Conservation (phyloP, 2,113 vertebrate species). For the Cairina moschata region DNA sequence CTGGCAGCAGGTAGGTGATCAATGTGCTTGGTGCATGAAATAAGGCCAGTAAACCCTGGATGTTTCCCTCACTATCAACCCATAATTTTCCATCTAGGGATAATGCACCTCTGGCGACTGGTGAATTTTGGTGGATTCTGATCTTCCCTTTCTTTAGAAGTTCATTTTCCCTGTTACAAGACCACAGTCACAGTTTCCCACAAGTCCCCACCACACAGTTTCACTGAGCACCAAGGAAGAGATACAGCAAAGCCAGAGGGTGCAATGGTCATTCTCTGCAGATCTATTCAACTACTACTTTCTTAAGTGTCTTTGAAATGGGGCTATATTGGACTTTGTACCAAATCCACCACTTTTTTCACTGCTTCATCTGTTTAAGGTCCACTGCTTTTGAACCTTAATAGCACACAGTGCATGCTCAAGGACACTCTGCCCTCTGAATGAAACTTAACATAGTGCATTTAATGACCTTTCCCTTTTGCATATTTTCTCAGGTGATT, state of each 20-base stretch:
- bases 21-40: background rate
- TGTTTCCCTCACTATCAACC: background rate
- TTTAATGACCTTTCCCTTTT: background rate
- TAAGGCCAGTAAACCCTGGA: background rate
- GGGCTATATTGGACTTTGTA: background rate
- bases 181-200: too few species aligned
- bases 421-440: background rate
- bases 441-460: background rate
- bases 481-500: slow-evolving; percentile 82
- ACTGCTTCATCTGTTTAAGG: background rate
- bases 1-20: slow-evolving; percentile 84
- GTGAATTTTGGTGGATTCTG: background rate
- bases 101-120: background rate
- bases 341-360: background rate
- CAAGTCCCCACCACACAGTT: background rate
- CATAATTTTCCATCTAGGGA: background rate
- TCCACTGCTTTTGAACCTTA: background rate
- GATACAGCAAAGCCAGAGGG: background rate
- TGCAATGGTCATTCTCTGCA: background rate
- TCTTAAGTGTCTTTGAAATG: background rate
- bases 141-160: background rate
- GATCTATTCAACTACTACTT: background rate
- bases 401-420: background rate
- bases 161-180: background rate
- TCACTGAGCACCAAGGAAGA: background rate